These are phyloP conservation scores for Entomyzon cyanotis DNA, from an alignment of 2,113 vertebrate species.

Conservation along the genomic window DNA sequence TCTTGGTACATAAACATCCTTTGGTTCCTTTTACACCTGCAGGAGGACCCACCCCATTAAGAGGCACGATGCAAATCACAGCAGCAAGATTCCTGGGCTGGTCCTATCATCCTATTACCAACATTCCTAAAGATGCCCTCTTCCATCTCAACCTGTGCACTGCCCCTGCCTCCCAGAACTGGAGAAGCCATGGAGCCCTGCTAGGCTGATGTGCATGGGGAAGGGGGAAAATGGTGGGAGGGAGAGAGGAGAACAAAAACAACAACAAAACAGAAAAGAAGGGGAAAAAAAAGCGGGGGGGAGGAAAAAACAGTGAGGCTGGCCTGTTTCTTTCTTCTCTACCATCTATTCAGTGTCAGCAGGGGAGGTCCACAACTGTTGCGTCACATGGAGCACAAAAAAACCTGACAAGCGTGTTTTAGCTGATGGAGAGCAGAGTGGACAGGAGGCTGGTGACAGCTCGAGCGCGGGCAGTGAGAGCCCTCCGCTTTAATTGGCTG, in stretches of 20 bases:
- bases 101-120: neutral
- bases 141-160: neutral
- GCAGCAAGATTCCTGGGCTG: neutral
- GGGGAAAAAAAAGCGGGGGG: neutral
- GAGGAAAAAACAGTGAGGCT: neutral
- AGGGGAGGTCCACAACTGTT: constrained; percentile 63
- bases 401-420: constrained; percentile 20
- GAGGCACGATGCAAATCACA: neutral
- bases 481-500: neutral
- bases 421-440: constrained; percentile 51
- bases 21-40: neutral
- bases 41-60: neutral
- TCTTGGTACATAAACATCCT: neutral
- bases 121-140: neutral
- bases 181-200: neutral
- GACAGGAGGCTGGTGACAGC: constrained; percentile 58
- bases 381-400: constrained; percentile 33
- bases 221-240: neutral
- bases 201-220: neutral
- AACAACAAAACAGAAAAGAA: neutral
- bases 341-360: constrained; percentile 16
- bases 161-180: neutral
- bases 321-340: constrained; percentile 10
- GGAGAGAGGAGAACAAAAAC: neutral
- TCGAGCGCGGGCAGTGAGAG: neutral